Base-by-base conservation (phyloP, 2,113 vertebrate species). In the Poecilia latipinna region DNA sequence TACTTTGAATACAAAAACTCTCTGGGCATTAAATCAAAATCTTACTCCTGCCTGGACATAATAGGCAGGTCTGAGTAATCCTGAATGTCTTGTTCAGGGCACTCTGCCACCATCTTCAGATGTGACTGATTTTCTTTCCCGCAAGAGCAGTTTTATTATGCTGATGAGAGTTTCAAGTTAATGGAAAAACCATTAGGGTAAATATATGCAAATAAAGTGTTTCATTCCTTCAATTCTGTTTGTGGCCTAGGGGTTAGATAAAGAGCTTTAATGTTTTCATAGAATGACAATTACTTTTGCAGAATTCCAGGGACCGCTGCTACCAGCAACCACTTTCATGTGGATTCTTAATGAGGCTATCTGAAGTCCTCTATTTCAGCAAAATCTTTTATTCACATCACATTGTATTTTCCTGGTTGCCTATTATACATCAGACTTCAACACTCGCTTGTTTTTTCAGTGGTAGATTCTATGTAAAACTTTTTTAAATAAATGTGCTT, bases 101-200 rank as follows among this genome's bases (percentile, higher is more conserved):
- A 72, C 61, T 76, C 44, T 86, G 77, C 64, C 31, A 83, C 80
- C 63, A 54, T 86, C 74, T 87, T 75, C 87, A 87, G 88, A 91
- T 90, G 91, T 82, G 76, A 77, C 78, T 83, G 78, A 77, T 80
- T 82, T 63, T 82, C 63, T 80, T 89, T 86, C 85, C 76, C 48
- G 33, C 87, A 76, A 86, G 82, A 93, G 81, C 79, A 77, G 86
- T 93, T 93, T 92, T 88, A 91, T 91, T 90, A 92, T 92, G 92
- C 92, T 90, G 87, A 90, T 92, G 86, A 92, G 90, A 77, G 72
- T 89, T 90, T 90, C 86, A 82, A 90, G 85, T 84, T 93, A 92
- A 94, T 94, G 92, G 91, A 93, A 94, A 93, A 93, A 88, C 87
- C 92, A 94, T 94, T 93, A 92, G 91, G 71, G 88, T 91, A 92